Conservation (phyloP, 2,113 vertebrate species). For the Poecilia latipinna region DNA sequence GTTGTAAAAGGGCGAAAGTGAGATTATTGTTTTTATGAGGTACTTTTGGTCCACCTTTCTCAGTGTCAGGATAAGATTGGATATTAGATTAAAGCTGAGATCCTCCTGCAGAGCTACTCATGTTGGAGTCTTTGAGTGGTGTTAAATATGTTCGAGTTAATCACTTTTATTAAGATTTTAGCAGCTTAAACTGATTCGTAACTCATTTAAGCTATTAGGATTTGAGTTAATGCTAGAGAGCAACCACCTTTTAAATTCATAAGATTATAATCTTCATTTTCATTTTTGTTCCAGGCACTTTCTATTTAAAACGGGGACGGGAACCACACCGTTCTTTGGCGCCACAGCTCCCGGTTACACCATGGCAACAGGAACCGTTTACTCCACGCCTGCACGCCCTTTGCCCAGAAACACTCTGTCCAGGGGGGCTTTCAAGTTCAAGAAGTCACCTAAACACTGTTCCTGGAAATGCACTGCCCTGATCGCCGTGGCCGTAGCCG, state of each 20-base stretch:
- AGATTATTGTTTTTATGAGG: constrained; percentile 75
- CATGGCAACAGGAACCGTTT: constrained; percentile 97
- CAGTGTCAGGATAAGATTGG: constrained; percentile 63
- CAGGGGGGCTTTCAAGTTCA: constrained; percentile 98
- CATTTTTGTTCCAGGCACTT: constrained; percentile 86
- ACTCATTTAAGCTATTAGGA: fast-evolving
- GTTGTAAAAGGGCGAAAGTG: constrained; percentile 76
- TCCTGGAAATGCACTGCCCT: constrained; percentile 98
- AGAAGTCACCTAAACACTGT: constrained; percentile 97
- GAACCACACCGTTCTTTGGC: constrained; percentile 96
- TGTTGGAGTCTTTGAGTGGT: constrained; percentile 3
- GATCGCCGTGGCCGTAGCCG: constrained; percentile 92
- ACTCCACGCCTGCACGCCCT: constrained; percentile 95
- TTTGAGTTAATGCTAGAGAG: not conserved
- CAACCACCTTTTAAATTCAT: not conserved
- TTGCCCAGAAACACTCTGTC: constrained; percentile 94
- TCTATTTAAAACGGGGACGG: constrained; percentile 98
- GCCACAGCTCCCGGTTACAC: constrained; percentile 96
- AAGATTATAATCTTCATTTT: not conserved
- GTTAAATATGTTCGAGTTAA: not conserved
- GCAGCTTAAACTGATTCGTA: not conserved
- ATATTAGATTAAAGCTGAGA: constrained; percentile 44
- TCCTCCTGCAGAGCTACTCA: constrained; percentile 18
- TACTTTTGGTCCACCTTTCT: constrained; percentile 66
- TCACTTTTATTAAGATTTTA: constrained; percentile 5